These are phyloP conservation scores for Leptinotarsa texana DNA, from an alignment of 1,140 invertebrate species.

Conservation along the genomic window DNA sequence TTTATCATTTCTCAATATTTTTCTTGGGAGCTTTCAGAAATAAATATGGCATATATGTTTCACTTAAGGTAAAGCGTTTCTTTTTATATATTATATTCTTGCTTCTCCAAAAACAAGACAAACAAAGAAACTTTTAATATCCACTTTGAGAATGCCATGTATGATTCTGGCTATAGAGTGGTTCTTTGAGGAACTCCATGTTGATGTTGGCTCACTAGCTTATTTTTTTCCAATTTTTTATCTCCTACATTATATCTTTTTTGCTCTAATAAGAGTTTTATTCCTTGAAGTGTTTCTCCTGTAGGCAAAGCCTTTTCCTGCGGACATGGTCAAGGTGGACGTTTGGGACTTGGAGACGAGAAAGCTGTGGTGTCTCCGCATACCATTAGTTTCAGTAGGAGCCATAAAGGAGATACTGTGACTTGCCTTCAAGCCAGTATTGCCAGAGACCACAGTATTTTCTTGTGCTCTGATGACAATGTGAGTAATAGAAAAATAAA, in stretches of 20 bases:
- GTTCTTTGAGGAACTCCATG: too few species aligned
- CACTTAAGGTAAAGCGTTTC: too few species aligned
- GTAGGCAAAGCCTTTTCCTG: slow-evolving; percentile 64
- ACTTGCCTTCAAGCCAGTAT: slow-evolving; percentile 55
- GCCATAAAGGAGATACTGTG: slow-evolving; percentile 51
- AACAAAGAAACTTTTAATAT: too few species aligned
- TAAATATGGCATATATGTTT: too few species aligned
- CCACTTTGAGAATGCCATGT: too few species aligned
- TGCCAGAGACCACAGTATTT: slow-evolving; percentile 68
- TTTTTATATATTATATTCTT: too few species aligned
- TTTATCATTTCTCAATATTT: too few species aligned
- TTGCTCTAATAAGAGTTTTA: not conserved
- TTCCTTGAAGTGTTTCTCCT: slow-evolving; percentile 19
- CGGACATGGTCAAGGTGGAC: slow-evolving; percentile 74
- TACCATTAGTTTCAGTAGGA: slow-evolving; percentile 57
- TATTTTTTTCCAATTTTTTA: not conserved
- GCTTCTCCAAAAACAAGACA: too few species aligned
- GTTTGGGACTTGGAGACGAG: slow-evolving; percentile 68
- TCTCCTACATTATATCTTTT: not conserved
- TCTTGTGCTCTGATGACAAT: slow-evolving; percentile 55
- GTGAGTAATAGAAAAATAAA: slow-evolving; percentile 23
- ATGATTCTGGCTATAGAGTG: too few species aligned
- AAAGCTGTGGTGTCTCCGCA: slow-evolving; percentile 62
- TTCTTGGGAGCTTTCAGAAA: too few species aligned
- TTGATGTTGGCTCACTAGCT: too few species aligned